Evolutionary conservation across 2,888 invertebrate genomes (phyloP), one percentile per base, ranked within the genome.

Genomic region (Melanostoma scalare): DNA sequence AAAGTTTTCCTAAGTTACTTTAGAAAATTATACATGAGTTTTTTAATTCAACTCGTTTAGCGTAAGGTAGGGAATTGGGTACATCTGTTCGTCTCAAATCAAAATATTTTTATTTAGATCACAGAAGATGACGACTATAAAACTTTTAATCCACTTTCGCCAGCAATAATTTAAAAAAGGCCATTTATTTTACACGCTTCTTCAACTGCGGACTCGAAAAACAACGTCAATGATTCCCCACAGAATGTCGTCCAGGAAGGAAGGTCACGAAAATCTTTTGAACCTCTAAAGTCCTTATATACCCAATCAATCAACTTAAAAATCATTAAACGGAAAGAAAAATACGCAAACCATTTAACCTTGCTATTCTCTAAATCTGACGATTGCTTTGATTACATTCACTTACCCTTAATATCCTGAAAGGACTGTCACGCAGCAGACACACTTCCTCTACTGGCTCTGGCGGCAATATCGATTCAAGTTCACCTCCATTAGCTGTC

Each of bases 401-500:
- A 93, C 91, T 91, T 86, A 91, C 91, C 89, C 91, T 87, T 60
- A 91, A 87, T 88, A 91, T 91, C 73, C 91, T 88, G 86, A 88
- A 91, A 52, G 91, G 90, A 84, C 90, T 96, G 88, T 96, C 95
- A 44, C 94, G 93, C 87, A 96, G 93, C 9, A 95, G 92, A 88
- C 96, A 96, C 4, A 96, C 94, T 61, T 94, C 88, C 58, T 89
- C 89, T 3, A 84, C 73, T 30, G 88, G 86, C 53, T 89, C 90
- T 3, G 87, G 80, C 6, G 3, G 93, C 58, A 89, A 65, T 74
- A 89, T 89, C 68, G 90, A 88, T 85, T 90, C 90, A 69, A 90
- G 85, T 56, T 85, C 82, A 38, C 79, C 61, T 31, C 71, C 63
- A 38, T 35, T 72, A 35, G 31, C 30, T 8, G 46, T 48, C 58